Conservation (phyloP, 1,140 invertebrate genomes). For the Phortica variegata region DNA sequence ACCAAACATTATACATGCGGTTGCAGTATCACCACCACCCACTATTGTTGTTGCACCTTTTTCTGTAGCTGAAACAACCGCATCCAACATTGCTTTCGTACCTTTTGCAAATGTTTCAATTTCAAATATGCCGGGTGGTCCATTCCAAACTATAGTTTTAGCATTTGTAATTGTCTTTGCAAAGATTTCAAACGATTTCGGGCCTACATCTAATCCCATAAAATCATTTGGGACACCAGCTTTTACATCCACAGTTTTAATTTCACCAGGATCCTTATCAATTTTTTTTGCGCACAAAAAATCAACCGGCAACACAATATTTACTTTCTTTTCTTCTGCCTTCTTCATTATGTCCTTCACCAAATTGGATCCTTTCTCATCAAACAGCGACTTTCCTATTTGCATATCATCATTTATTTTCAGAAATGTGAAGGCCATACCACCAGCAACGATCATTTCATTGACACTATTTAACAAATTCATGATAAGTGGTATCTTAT, state of each 20-base stretch:
- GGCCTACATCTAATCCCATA: slow-evolving; percentile 93
- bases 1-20: slow-evolving; percentile 93
- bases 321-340: slow-evolving; percentile 87
- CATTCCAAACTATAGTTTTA: slow-evolving; percentile 98
- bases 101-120: slow-evolving; percentile 89
- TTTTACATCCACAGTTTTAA: slow-evolving; percentile 68
- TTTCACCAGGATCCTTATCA: slow-evolving; percentile 82
- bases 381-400: slow-evolving; percentile 92
- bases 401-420: slow-evolving; percentile 91
- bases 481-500: slow-evolving; percentile 98
- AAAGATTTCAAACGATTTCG: slow-evolving; percentile 77
- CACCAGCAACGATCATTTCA: slow-evolving; percentile 99
- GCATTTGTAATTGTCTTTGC: slow-evolving; percentile 77
- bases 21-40: slow-evolving; percentile 95
- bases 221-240: slow-evolving; percentile 85
- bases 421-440: slow-evolving; percentile 99
- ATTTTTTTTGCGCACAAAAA: slow-evolving; percentile 95
- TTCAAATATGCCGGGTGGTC: slow-evolving; percentile 96
- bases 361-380: slow-evolving; percentile 93
- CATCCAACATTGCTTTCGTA: slow-evolving; percentile 90
- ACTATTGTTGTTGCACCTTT: slow-evolving; percentile 86
- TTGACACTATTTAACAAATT: slow-evolving; percentile 97
- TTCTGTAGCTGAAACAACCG: slow-evolving; percentile 82
- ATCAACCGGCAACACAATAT: slow-evolving; percentile 94
- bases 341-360: slow-evolving; percentile 86